These are phyloP conservation scores for Blomia tropicalis DNA, from an alignment of 2,888 invertebrate species.

Conservation along the genomic window DNA sequence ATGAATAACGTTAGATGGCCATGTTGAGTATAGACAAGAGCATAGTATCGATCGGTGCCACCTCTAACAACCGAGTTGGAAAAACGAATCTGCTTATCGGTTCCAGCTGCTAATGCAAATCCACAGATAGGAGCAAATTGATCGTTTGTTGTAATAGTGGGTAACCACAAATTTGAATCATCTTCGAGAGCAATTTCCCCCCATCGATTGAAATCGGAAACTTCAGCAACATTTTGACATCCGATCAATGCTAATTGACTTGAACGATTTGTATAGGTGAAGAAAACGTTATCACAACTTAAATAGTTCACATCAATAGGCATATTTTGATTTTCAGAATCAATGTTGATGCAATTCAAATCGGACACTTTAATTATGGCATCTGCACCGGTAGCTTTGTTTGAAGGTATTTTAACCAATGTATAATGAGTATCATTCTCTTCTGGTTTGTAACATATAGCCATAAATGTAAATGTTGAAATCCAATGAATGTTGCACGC, in stretches of 20 bases:
- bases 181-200: constrained; percentile 21
- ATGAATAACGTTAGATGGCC: constrained; percentile 21
- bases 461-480: constrained; percentile 4
- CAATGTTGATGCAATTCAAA: constrained; percentile 19
- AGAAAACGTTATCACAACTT: constrained; percentile 17
- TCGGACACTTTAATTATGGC: constrained; percentile 27
- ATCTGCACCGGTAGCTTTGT: constrained; percentile 14
- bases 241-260: constrained; percentile 22
- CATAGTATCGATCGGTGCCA: constrained; percentile 13
- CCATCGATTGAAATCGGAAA: constrained; percentile 15
- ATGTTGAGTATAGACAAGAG: constrained; percentile 8
- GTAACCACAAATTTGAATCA: constrained; percentile 17
- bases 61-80: constrained; percentile 12
- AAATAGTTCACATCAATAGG: background rate
- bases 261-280: constrained; percentile 20
- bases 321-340: background rate
- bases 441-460: background rate
- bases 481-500: constrained; percentile 17
- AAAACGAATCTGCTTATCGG: constrained; percentile 16
- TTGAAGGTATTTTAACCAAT: constrained; percentile 15
- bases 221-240: constrained; percentile 11
- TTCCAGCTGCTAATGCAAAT: constrained; percentile 3
- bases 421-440: constrained; percentile 9
- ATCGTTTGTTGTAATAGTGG: background rate
- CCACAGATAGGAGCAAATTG: constrained; percentile 15